Evolutionary conservation across 2,113 vertebrate genomes (phyloP).

Genomic region (Oryzias melastigma): DNA sequence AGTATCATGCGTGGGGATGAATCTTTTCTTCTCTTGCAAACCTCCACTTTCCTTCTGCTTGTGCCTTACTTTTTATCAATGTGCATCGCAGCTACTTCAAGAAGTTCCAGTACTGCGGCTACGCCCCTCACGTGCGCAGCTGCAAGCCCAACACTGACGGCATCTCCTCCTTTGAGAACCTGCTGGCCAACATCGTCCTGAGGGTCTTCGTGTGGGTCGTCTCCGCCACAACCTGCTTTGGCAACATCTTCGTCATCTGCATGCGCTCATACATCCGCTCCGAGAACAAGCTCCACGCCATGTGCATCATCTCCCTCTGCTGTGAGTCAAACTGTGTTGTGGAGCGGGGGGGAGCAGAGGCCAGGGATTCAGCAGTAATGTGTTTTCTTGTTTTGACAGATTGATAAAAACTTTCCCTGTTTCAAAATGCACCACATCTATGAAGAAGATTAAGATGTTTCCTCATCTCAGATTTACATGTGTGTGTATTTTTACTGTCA

Average conservation of each 20-base stretch:
- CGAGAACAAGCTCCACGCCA: conserved; percentile 92
- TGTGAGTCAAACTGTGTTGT: conserved; percentile 81
- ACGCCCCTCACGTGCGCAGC: conserved; percentile 93
- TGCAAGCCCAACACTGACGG: conserved; percentile 97
- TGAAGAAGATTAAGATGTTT: conserved; percentile 1
- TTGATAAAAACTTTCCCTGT: too few relatives aligned
- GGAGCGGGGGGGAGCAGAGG: neutral
- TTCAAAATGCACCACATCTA: neutral
- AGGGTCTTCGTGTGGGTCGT: conserved; percentile 98
- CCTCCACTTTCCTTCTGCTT: too few relatives aligned
- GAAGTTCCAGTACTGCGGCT: conserved; percentile 97
- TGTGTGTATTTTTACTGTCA: neutral
- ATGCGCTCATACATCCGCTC: conserved; percentile 93
- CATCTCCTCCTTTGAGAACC: conserved; percentile 93
- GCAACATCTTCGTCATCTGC: conserved; percentile 96
- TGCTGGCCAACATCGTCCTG: conserved; percentile 92
- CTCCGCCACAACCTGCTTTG: conserved; percentile 91
- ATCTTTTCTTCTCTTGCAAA: too few relatives aligned
- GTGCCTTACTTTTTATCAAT: neutral
- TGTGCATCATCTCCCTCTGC: conserved; percentile 97
- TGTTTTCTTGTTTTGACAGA: too few relatives aligned
- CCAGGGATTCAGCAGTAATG: too few relatives aligned
- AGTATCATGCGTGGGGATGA: too few relatives aligned
- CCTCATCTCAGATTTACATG: neutral
- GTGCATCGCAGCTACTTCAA: conserved; percentile 87